Percentiles rank a stretch among this genome's conserved stretches.
phyloP scores from a whole-genome alignment of 2,888 invertebrate species.

The Nysson spinosus region DNA sequence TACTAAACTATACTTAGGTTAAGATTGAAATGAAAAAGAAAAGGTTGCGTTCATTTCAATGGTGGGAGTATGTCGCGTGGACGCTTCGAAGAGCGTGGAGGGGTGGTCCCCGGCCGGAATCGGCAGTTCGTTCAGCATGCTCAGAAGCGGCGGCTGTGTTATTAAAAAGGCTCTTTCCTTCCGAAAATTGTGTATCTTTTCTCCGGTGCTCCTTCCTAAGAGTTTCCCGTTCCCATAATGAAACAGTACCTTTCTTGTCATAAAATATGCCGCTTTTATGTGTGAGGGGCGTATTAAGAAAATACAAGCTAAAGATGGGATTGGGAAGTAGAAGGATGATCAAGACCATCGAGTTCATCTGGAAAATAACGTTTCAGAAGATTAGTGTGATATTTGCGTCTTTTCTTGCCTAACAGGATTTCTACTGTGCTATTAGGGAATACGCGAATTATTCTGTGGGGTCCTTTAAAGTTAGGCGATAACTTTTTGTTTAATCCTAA shows the following conservation, averaged over 20 bases:
- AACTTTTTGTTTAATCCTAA: slow-evolving; percentile 8
- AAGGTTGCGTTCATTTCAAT: too few relatives aligned
- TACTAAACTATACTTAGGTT: too few relatives aligned
- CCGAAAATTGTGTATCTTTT: too few relatives aligned
- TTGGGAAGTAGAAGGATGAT: slow-evolving; percentile 1
- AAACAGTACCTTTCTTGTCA: slow-evolving; percentile 7
- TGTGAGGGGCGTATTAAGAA: neutral
- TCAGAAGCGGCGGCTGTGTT: too few relatives aligned
- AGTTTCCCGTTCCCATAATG: too few relatives aligned
- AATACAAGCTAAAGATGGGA: neutral
- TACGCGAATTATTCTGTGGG: neutral
- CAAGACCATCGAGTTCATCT: slow-evolving; percentile 7
- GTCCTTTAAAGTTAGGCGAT: slow-evolving; percentile 5
- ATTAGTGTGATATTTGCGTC: slow-evolving; percentile 10
- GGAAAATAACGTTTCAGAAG: slow-evolving; percentile 16
- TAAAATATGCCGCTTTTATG: slow-evolving; percentile 4
- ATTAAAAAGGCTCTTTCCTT: too few relatives aligned
- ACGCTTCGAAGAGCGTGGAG: too few relatives aligned
- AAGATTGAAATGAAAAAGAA: too few relatives aligned
- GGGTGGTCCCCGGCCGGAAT: too few relatives aligned
- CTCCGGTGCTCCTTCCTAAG: too few relatives aligned
- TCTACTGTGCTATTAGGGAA: slow-evolving; percentile 9
- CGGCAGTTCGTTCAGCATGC: too few relatives aligned
- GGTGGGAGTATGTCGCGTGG: too few relatives aligned
- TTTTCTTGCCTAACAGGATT: slow-evolving; percentile 5